These are phyloP conservation scores for Okapia johnstoni DNA, from an alignment of 2,113 vertebrate genomes.

Conservation along the genomic window DNA sequence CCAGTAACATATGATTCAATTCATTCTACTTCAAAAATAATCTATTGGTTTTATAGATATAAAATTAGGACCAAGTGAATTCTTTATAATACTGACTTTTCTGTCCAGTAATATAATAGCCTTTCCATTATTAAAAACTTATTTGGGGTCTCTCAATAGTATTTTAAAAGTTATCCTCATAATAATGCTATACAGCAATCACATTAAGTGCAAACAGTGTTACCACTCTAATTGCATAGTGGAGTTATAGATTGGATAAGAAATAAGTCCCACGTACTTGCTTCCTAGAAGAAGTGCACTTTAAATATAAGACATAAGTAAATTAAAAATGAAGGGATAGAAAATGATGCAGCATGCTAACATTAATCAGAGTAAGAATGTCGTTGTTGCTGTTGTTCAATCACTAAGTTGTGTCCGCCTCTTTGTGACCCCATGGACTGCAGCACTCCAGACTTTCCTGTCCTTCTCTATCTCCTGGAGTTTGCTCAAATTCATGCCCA, in stretches of 20 bases:
- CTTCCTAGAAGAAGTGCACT: neutral
- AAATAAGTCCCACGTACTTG: neutral
- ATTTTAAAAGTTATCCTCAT: slow-evolving; percentile 11
- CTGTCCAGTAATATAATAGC: neutral
- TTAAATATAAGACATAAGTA: neutral
- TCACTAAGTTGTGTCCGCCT: rapidly evolving
- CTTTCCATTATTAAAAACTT: slow-evolving; percentile 30
- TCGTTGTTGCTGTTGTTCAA: neutral
- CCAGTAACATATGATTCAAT: neutral
- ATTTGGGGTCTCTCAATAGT: neutral
- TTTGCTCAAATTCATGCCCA: neutral
- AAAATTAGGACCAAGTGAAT: slow-evolving; percentile 26
- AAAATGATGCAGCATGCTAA: neutral
- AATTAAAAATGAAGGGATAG: neutral
- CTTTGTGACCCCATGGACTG: neutral
- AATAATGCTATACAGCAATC: slow-evolving; percentile 3
- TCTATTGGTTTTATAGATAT: neutral
- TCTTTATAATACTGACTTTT: neutral
- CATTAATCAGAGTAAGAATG: neutral
- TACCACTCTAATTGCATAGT: neutral
- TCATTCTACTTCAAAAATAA: slow-evolving; percentile 2
- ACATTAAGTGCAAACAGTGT: slow-evolving; percentile 34
- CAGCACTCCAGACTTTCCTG: neutral
- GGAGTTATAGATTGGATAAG: neutral
- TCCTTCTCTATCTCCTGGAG: neutral